Percentiles rank a stretch among this genome's conserved stretches.
phyloP scores from a whole-genome alignment of 2,888 invertebrate genomes.

The Cantharis rufa region DNA sequence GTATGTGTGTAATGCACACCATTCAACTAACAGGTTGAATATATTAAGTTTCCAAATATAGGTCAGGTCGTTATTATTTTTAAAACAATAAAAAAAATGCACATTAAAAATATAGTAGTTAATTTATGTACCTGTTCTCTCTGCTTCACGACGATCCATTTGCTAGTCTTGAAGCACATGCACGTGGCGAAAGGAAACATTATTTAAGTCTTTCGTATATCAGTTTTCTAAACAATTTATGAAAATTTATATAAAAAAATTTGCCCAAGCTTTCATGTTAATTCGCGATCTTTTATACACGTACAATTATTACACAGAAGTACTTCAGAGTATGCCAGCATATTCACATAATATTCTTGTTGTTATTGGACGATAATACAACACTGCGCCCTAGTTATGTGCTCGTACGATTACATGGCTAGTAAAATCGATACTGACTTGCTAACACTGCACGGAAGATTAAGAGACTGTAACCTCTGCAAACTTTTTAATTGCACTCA shows the following conservation, averaged over 20 bases:
- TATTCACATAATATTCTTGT: slow-evolving; percentile 1
- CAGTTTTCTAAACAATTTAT: neutral
- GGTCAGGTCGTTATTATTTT: neutral
- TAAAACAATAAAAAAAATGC: neutral
- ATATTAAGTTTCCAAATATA: neutral
- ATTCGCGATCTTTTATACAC: neutral
- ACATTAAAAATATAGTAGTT: neutral
- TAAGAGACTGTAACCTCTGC: neutral
- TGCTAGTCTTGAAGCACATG: slow-evolving; percentile 38
- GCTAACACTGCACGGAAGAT: neutral
- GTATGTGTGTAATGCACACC: neutral
- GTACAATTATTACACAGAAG: neutral
- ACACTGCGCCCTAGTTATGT: slow-evolving; percentile 19
- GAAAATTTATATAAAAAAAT: neutral
- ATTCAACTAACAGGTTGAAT: neutral
- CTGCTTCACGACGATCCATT: slow-evolving; percentile 12
- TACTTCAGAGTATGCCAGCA: neutral
- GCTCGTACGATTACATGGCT: slow-evolving; percentile 19
- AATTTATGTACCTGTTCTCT: neutral
- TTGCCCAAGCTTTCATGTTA: neutral
- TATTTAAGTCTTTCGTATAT: neutral
- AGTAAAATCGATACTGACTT: slow-evolving; percentile 24
- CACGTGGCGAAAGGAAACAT: slow-evolving; percentile 46
- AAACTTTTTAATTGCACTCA: neutral
- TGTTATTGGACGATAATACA: slow-evolving; percentile 23